Evolutionary conservation across 2,888 invertebrate species (phyloP), one percentile per base, ranked within the genome.

Genomic region (Xylocampa areola): DNA sequence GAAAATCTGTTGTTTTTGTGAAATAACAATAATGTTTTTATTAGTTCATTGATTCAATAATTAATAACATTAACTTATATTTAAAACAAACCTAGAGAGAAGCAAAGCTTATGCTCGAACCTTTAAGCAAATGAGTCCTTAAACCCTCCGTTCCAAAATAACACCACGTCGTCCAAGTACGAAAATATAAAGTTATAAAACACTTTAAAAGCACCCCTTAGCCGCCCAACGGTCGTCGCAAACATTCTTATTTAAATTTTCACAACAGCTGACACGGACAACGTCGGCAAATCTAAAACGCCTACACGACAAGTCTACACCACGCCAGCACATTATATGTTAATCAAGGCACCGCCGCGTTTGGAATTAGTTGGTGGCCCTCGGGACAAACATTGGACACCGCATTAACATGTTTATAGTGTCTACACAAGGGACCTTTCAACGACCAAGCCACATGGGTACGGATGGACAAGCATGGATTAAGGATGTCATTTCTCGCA

Each of bases 361-460:
- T 73, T 60, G 53, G 76, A 66, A 73, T 78, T 78, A 78, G 68
- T 68, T 63, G 68, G 50, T 41, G 59, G 60, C 68, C 64, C 62
- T 55, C 36, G 66, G 62, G 57, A 68, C 68, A 73, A 70, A 73
- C 74, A 71, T 62, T 41, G 74, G 61, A 71, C 57, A 76, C 68
- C 68, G 59, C 66, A 75, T 76, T 73, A 75, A 73, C 76, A 77
- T 76, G 76, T 75, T 73, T 71, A 71, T 68, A 65, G 68, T 63
- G 54, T 62, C 51, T 23, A 71, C 65, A 65, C 65, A 54, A 14
- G 65, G 48, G 70, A 62, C 70, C 74, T 65, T 59, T 73, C 63
- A 71, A 45, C 55, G 43, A 54, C 48, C 43, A 59, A 60, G 44
- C 50, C 48, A 54, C 69, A 60, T 49, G 58, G 57, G 69, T 43